Evolutionary conservation across 2,888 invertebrate genomes (phyloP).

Genomic region (Congeria kusceri): DNA sequence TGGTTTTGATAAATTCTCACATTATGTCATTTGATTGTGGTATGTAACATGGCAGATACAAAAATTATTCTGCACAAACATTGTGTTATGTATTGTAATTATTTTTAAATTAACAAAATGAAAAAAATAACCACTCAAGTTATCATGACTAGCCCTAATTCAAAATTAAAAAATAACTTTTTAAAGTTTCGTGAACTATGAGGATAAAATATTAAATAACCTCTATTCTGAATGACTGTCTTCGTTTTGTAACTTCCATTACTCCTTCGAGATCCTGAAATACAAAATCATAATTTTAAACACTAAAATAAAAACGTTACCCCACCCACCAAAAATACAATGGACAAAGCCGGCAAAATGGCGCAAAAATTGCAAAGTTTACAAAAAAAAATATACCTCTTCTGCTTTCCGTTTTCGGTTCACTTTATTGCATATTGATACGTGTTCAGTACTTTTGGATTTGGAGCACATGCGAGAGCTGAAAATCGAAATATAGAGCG

Average conservation of each 20-base stretch:
- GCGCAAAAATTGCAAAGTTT: slow-evolving; percentile 9
- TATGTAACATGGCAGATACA: no score
- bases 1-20: no score
- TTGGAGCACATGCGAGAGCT: slow-evolving; percentile 73
- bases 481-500: slow-evolving; percentile 39
- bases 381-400: slow-evolving; percentile 67
- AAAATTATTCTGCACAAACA: no score
- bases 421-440: slow-evolving; percentile 58
- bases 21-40: no score
- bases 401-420: slow-evolving; percentile 77
- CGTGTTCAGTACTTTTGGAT: slow-evolving; percentile 64
- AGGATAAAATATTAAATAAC: slow-evolving; percentile 50
- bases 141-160: no score
- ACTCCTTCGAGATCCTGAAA: slow-evolving; percentile 76
- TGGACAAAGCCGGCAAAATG: slow-evolving; percentile 62
- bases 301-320: slow-evolving; percentile 15
- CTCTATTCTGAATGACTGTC: slow-evolving; percentile 79
- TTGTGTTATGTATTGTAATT: no score
- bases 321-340: slow-evolving; percentile 54
- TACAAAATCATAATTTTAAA: slow-evolving; percentile 10
- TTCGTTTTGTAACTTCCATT: slow-evolving; percentile 70
- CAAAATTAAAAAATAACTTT: no score
- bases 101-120: no score
- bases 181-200: no score
- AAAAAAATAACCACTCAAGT: no score